Evolutionary conservation across 2,888 invertebrate genomes (phyloP).

Genomic region (Drosophila maculinotata): DNA sequence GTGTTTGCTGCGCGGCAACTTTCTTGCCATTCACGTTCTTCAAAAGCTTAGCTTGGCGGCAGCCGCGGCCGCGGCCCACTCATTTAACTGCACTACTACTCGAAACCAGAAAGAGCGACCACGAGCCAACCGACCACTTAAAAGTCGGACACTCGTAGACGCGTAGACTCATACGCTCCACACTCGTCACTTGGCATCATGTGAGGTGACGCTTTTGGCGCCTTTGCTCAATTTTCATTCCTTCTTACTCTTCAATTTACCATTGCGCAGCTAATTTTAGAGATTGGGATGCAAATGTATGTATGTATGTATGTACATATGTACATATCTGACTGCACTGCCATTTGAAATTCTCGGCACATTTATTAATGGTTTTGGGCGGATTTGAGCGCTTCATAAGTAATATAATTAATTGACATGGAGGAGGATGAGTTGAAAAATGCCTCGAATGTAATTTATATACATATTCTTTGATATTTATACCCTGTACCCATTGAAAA

Average conservation of each 20-base stretch:
- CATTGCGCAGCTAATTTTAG: conserved; percentile 37
- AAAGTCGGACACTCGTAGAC: no score
- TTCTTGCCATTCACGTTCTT: conserved; percentile 37
- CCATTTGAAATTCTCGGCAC: neutral
- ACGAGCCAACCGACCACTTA: conserved; percentile 1
- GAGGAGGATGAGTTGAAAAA: no score
- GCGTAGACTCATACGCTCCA: no score
- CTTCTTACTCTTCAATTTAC: neutral
- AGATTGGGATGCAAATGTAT: neutral
- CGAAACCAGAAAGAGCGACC: conserved; percentile 15
- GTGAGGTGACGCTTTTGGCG: conserved; percentile 26
- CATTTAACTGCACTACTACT: conserved; percentile 11
- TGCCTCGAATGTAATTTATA: no score
- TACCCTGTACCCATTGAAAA: no score
- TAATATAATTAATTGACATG: no score
- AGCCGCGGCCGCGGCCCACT: conserved; percentile 27
- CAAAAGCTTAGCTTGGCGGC: no score
- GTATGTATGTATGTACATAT: no score
- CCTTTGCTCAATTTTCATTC: conserved; percentile 20
- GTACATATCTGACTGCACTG: neutral
- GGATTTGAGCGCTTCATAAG: no score
- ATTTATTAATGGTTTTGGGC: neutral
- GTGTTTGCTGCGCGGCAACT: conserved; percentile 22
- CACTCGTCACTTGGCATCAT: conserved; percentile 1
- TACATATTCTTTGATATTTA: no score